Base-by-base conservation (phyloP, 2,888 invertebrate genomes). In the Ornithoptera priamus region DNA sequence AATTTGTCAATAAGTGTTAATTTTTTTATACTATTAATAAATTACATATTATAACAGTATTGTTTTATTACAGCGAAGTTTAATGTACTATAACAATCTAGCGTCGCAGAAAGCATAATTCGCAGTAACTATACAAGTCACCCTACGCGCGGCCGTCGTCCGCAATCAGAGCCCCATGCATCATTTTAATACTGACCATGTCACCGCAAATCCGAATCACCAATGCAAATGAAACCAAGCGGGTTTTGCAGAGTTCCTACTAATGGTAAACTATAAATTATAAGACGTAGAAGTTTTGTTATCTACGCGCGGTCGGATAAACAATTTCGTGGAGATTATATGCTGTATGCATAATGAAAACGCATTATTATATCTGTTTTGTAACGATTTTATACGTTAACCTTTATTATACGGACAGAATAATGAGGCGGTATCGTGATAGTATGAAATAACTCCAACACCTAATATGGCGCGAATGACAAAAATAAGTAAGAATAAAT, bases 111-210 rank as follows among this genome's bases (percentile, higher is more conserved):
- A 24, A 39, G 22, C 60, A 64, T 65, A 69, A 60, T 22, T 62
- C 62, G 20, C 39, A 7, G 58, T 36, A 64, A 42, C 46, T 61
- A 61, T 36, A 30, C 46, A 62, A 61, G 61, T 69, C 69, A 62
- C 69, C 65, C 36, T 65, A 36, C 53, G 68, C 62, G 24, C 50
- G 39, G 64, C 73, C 75, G 65, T 70, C 75, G 75, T 72, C 77
- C 77, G 85, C 83, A 90, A 91, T 92, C 90, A 91, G 86, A 86
- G 82, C 74, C 73, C 88, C 80, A 90, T 92, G 84, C 87, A 89
- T 92, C 91, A 92, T 90, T 85, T 89, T 89, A 91, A 90, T 91
- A 90, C 89, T 87, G 86, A 82, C 84, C 85, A 82, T 86, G 91
- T 91, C 91, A 88, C 85, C 83, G 87, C 88, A 88, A 90, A 90